Percentiles rank a stretch among this genome's conserved stretches.
Evolutionary conservation across 2,113 vertebrate species (phyloP).

Genomic region (Genyomyrus donnyi): DNA sequence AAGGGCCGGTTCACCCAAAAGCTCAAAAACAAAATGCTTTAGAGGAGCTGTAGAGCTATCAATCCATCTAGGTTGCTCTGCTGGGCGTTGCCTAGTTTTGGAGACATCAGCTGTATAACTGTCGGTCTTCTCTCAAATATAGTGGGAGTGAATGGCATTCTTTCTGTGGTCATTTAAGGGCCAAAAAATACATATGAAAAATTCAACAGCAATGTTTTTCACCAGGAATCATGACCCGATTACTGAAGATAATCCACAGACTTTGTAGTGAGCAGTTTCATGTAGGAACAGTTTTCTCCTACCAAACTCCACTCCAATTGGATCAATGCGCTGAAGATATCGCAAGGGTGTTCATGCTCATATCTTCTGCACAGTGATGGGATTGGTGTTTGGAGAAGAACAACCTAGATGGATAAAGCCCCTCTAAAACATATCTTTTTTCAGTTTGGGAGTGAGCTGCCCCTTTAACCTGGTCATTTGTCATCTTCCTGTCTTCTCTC

Average conservation of each 20-base stretch:
- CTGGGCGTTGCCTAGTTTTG: background rate
- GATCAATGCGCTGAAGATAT: background rate
- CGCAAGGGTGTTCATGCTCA: background rate
- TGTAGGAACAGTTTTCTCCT: background rate
- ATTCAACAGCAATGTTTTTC: background rate
- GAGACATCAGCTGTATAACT: background rate
- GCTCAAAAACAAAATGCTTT: background rate
- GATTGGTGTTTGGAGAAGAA: background rate
- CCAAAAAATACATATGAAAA: background rate
- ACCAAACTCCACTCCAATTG: background rate
- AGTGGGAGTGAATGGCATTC: background rate
- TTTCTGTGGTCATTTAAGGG: background rate
- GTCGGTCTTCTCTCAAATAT: background rate
- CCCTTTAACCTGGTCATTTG: background rate
- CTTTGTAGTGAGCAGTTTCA: background rate
- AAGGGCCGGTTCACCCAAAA: background rate
- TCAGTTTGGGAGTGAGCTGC: too few relatives aligned
- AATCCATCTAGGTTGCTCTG: background rate
- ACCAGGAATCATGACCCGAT: background rate
- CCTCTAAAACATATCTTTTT: background rate
- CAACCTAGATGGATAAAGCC: background rate
- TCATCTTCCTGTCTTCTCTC: constrained; percentile 67
- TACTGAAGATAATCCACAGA: background rate
- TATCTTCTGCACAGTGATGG: background rate
- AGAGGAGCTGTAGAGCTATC: background rate